phyloP scores from a whole-genome alignment of 2,888 invertebrate genomes.

The Melanostoma mellinum region DNA sequence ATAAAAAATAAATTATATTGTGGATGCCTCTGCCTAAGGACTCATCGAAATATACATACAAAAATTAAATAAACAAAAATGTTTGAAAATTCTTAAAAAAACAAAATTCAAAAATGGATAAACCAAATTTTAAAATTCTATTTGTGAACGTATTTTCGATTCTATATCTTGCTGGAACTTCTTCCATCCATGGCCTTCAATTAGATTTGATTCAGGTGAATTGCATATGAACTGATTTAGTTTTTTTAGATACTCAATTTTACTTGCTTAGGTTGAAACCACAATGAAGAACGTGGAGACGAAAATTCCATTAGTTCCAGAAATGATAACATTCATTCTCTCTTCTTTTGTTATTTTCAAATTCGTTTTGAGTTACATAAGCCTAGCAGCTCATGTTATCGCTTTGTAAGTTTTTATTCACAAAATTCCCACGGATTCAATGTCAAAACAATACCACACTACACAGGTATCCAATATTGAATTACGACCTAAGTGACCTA shows the following conservation, averaged over 20 bases:
- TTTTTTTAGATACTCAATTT: background rate
- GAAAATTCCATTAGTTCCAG: slow-evolving; percentile 74
- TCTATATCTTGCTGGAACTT: slow-evolving; percentile 76
- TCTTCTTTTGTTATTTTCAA: slow-evolving; percentile 76
- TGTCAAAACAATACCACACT: background rate
- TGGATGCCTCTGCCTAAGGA: too few relatives aligned
- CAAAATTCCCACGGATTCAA: too few relatives aligned
- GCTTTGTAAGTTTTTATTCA: slow-evolving; percentile 77
- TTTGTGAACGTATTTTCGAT: slow-evolving; percentile 77
- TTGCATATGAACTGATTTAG: background rate
- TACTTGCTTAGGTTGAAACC: slow-evolving; percentile 24
- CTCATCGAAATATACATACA: too few relatives aligned
- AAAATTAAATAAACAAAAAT: background rate
- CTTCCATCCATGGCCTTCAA: slow-evolving; percentile 76
- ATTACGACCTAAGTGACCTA: slow-evolving; percentile 77
- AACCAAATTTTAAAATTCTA: slow-evolving; percentile 66
- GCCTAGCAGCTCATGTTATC: slow-evolving; percentile 78
- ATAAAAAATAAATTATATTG: too few relatives aligned
- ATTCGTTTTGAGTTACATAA: slow-evolving; percentile 77
- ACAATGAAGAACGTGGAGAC: slow-evolving; percentile 14
- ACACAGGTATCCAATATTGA: slow-evolving; percentile 78
- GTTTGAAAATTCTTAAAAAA: background rate
- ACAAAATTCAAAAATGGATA: slow-evolving; percentile 34
- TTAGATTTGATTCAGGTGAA: slow-evolving; percentile 75
- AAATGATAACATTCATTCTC: slow-evolving; percentile 76